Evolutionary conservation across 2,888 invertebrate species (phyloP).

Genomic region (Philonicus albiceps): DNA sequence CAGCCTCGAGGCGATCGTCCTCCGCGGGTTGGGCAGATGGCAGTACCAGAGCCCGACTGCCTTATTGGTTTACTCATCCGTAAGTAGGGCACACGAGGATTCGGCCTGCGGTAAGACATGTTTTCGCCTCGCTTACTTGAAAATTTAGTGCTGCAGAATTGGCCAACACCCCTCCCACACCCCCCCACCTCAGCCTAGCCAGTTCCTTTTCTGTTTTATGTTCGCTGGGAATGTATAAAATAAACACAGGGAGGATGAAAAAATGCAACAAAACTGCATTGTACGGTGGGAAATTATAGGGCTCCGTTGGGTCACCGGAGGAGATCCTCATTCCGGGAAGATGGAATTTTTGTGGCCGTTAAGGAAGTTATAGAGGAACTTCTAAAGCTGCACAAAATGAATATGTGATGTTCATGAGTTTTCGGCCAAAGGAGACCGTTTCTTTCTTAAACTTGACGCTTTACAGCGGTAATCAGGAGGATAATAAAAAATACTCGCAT

Average conservation of each 20-base stretch:
- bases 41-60: not conserved
- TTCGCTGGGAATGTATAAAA: constrained; percentile 20
- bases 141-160: constrained; percentile 37
- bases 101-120: constrained; percentile 15
- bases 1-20: not conserved
- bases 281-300: not conserved
- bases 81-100: constrained; percentile 24
- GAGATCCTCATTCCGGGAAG: not conserved
- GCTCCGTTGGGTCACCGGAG: not conserved
- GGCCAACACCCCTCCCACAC: not conserved
- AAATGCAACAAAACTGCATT: not conserved
- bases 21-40: not conserved
- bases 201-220: constrained; percentile 12
- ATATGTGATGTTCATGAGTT: not conserved
- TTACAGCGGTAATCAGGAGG: not conserved
- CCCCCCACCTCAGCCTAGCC: not conserved
- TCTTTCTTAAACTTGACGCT: not conserved
- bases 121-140: constrained; percentile 18
- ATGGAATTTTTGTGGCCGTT: not conserved
- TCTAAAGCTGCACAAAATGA: not conserved
- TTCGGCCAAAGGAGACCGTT: not conserved
- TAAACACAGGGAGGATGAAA: not conserved
- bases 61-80: not conserved
- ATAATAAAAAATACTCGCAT: not conserved
- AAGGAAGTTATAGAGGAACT: not conserved